phyloP scores from a whole-genome alignment of 1,140 invertebrate species.

The Chionoecetes opilio region DNA sequence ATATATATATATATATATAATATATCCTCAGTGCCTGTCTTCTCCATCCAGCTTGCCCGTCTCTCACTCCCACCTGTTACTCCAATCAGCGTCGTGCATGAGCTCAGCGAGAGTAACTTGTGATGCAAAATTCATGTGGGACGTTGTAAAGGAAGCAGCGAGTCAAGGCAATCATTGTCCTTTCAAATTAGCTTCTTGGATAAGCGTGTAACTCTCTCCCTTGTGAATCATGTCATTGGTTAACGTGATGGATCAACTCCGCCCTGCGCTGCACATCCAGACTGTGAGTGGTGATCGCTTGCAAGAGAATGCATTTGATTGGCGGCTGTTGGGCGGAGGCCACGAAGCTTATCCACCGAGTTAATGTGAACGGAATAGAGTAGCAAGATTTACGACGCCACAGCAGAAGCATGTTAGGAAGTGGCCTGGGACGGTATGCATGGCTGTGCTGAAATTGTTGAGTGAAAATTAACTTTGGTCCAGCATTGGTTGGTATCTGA shows the following conservation, averaged over 20 bases:
- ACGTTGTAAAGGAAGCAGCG: constrained; percentile 1
- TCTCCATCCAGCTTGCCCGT: neutral
- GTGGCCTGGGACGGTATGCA: neutral
- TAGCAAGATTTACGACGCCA: neutral
- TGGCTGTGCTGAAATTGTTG: too few species aligned
- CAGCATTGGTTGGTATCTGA: too few species aligned
- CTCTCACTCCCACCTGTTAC: neutral
- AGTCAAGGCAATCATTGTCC: neutral
- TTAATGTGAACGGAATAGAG: neutral
- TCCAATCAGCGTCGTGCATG: neutral
- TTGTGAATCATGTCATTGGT: neutral
- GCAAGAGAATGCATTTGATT: neutral
- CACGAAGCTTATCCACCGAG: neutral
- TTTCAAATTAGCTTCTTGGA: constrained; percentile 20
- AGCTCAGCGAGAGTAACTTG: neutral
- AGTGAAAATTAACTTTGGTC: too few species aligned
- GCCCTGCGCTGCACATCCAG: neutral
- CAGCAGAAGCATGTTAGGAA: neutral
- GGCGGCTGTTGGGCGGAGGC: neutral
- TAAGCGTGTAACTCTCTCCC: neutral
- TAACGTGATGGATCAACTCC: neutral
- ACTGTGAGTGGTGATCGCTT: constrained; percentile 3
- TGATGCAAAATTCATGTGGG: neutral
- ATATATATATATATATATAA: too few species aligned
- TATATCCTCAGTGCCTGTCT: too few species aligned